Conservation (phyloP, 2,888 invertebrate genomes). For the Cantharis nigra region DNA sequence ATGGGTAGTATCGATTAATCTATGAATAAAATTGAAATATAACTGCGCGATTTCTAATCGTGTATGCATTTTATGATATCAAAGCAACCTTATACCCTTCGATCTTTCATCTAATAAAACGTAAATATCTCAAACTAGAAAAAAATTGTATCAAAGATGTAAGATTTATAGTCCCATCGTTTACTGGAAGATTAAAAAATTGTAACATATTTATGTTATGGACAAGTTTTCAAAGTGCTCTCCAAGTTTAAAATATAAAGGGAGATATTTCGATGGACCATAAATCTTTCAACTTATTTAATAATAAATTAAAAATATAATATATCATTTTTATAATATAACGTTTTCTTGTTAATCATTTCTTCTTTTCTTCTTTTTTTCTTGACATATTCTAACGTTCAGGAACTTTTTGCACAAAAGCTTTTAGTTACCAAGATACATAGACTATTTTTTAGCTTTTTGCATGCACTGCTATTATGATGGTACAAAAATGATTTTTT, state of each 20-base stretch:
- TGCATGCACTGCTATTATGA: conserved; percentile 2
- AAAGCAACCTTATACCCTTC: neutral
- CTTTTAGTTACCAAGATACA: neutral
- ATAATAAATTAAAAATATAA: neutral
- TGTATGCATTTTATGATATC: neutral
- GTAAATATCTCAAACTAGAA: neutral
- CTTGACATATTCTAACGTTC: neutral
- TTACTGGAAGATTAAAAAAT: neutral
- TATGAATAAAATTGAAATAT: neutral
- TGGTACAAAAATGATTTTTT: conserved; percentile 8
- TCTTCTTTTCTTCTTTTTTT: neutral
- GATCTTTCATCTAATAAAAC: neutral
- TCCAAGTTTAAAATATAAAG: neutral
- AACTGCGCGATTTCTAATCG: neutral
- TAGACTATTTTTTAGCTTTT: neutral
- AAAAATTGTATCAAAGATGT: neutral
- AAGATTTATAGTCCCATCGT: neutral
- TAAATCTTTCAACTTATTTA: neutral
- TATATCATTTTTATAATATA: neutral
- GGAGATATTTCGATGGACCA: neutral
- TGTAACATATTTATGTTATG: neutral
- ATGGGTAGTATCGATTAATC: neutral
- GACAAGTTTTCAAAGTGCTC: neutral
- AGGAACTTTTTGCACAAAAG: neutral
- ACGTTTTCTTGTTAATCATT: neutral